Evolutionary conservation across 2,888 invertebrate species (phyloP), one percentile per base, ranked within the genome.

Genomic region (Sphaerophoria rueppellii): DNA sequence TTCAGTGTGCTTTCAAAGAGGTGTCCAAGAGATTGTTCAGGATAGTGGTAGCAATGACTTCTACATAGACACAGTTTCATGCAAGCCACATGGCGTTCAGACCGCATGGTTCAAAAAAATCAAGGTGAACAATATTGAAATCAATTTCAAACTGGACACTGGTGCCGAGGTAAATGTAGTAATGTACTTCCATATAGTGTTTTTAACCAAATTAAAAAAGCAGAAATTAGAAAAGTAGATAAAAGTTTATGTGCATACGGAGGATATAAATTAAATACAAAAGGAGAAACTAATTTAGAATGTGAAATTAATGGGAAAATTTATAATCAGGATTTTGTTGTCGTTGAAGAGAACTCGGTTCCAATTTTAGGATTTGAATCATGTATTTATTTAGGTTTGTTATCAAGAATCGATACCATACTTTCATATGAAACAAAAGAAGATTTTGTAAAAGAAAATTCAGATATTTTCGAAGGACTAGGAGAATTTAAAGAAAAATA

Each of bases 331-430:
- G 35, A 37, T 52, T 67, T 67, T 67, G 52, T 52, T 52, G 37
- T 50, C 2, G 65, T 67, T 50, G 24, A 67, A 37, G 37, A 50
- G 24, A 43, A 69, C 37, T 69, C 65, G 35, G 52, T 54, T 32
- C 69, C 74, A 61, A 55, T 80, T 37, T 60, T 74, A 80, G 74
- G 80, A 4, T 67, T 80, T n/a, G 24, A 73, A 43, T 54, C 37
- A 37, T 82, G 82, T 14, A 58, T 72, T 32, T 12, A 55, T 54
- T 72, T 72, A 32, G 54, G 48, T 6, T 69, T 82, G 50, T 46
- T 82, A 37, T 12, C 71, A 34, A 58, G 61, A 32, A 79, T 73
- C 43, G 48, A 79, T 67, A 63, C 34, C 34, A 16, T 78, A 40
- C 11, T 14, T 16, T 65, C 65, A 5, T 32, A 24, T 67, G 16